A percentile compares a stretch with the other conserved stretches of the same genome.
Evolutionary conservation across 2,888 invertebrate species (phyloP).

Genomic region (Eubasilissa splendida): DNA sequence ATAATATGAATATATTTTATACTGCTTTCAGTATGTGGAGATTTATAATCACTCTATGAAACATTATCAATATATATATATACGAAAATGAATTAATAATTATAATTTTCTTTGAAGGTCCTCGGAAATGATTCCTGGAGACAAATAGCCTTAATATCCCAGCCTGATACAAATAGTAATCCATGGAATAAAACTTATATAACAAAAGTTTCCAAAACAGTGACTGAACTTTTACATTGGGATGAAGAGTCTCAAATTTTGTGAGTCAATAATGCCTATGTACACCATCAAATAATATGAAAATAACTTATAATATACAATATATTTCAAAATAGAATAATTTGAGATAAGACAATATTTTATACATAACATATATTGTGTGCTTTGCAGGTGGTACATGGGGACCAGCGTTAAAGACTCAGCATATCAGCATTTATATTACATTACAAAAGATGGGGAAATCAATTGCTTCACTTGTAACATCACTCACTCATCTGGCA

Average conservation of each 20-base stretch:
- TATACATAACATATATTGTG: conserved; percentile 12
- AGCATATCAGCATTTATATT: conserved; percentile 86
- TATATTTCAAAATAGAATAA: too few species aligned
- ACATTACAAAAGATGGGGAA: conserved; percentile 73
- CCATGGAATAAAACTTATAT: conserved; percentile 65
- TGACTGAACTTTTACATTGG: conserved; percentile 84
- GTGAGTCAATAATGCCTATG: conserved; percentile 68
- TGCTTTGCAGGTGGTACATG: conserved; percentile 82
- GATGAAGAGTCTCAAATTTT: conserved; percentile 76
- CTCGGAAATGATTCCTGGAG: conserved; percentile 74
- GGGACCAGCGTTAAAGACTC: conserved; percentile 85
- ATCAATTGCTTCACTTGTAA: conserved; percentile 85
- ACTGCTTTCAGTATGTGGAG: background rate
- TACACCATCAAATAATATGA: too few species aligned
- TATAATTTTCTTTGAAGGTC: conserved; percentile 65
- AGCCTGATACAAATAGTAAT: conserved; percentile 62
- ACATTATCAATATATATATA: background rate
- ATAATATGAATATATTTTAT: conserved; percentile 3
- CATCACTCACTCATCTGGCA: conserved; percentile 70
- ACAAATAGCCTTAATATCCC: conserved; percentile 76
- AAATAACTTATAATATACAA: too few species aligned
- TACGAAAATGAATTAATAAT: background rate
- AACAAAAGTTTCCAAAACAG: conserved; percentile 71
- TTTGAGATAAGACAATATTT: too few species aligned
- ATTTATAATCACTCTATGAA: background rate